Conservation (phyloP, 2,797 vertebrate genomes). For the Tadarida brasiliensis region DNA sequence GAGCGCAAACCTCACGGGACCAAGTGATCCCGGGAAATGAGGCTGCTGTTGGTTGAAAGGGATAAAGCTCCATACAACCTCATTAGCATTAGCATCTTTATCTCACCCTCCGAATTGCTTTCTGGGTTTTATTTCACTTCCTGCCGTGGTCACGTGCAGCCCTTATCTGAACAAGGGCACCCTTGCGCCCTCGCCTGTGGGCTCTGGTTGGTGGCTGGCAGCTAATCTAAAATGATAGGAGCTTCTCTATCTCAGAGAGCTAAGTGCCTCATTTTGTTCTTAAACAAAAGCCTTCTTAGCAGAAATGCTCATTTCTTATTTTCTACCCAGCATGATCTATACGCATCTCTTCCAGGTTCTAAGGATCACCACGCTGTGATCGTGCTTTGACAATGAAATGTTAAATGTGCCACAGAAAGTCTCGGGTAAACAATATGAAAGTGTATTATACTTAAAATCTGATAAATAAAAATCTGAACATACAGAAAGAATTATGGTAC, state of each 20-base stretch:
- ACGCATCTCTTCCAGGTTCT: neutral
- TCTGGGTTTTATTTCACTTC: neutral
- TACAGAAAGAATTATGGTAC: neutral
- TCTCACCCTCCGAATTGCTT: neutral
- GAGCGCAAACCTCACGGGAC: neutral
- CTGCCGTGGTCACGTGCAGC: neutral
- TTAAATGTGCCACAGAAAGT: neutral
- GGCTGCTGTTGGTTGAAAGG: neutral
- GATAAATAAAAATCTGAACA: neutral
- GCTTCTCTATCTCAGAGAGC: neutral
- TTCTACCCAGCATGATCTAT: neutral
- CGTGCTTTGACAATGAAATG: neutral
- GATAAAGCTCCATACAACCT: neutral
- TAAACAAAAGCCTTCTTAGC: slow-evolving; percentile 13
- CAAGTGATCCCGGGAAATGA: neutral
- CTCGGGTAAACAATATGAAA: neutral
- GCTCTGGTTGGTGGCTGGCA: neutral
- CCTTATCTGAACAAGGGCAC: neutral
- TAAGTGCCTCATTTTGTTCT: slow-evolving; percentile 43
- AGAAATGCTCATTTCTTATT: neutral
- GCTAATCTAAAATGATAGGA: slow-evolving; percentile 62
- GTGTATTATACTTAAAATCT: neutral
- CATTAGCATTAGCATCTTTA: neutral
- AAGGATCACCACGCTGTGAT: neutral
- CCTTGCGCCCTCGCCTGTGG: neutral